These are phyloP conservation scores for Alligator sinensis DNA, from an alignment of 2,113 vertebrate genomes.

Conservation along the genomic window DNA sequence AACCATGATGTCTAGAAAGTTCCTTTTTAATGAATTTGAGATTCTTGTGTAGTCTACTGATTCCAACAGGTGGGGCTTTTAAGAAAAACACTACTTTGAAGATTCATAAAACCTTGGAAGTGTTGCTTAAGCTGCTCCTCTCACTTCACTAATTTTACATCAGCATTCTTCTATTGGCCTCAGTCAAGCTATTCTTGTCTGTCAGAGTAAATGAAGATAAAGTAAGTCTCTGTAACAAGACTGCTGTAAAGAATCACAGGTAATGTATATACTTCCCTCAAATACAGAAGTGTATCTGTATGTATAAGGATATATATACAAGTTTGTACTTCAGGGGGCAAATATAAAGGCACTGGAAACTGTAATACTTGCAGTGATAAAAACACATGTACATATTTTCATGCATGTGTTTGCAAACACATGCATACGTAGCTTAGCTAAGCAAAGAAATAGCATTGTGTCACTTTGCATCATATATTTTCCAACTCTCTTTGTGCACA, in stretches of 20 bases:
- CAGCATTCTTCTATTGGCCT: neutral
- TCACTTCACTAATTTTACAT: neutral
- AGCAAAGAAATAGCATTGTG: neutral
- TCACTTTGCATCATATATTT: neutral
- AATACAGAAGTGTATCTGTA: neutral
- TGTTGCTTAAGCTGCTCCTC: neutral
- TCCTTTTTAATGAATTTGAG: neutral
- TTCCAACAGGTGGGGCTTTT: neutral
- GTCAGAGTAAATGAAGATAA: neutral
- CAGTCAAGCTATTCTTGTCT: neutral
- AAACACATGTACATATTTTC: neutral
- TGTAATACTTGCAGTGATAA: neutral
- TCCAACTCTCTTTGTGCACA: neutral
- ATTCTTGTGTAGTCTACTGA: neutral
- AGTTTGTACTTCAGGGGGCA: neutral
- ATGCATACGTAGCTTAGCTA: neutral
- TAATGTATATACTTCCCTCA: neutral
- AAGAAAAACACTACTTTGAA: neutral
- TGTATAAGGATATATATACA: neutral
- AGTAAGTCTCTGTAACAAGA: neutral
- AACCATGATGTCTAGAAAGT: neutral
- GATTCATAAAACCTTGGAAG: neutral
- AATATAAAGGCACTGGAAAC: slow-evolving; percentile 16
- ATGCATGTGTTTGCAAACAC: neutral
- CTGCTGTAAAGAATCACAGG: neutral